phyloP scores from a whole-genome alignment of 2,797 vertebrate genomes.

The Lepilemur septentrionalis region DNA sequence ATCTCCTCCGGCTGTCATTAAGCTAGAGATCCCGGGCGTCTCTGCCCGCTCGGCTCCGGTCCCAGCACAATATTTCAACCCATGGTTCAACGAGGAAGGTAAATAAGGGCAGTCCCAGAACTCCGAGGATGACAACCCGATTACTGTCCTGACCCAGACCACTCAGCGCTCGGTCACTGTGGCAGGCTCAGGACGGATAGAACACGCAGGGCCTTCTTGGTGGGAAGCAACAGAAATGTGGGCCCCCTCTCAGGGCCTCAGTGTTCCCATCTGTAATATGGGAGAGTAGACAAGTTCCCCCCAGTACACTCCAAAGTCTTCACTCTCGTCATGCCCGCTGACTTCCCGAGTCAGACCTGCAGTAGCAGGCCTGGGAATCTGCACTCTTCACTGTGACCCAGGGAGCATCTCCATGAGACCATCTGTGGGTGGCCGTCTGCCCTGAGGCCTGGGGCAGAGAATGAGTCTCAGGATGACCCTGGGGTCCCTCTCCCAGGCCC shows the following conservation, averaged over 20 bases:
- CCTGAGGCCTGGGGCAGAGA: background rate
- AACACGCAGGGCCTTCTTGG: background rate
- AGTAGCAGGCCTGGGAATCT: rapidly evolving
- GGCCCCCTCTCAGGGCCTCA: background rate
- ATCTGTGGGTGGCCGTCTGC: rapidly evolving
- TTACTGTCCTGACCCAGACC: background rate
- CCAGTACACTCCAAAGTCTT: background rate
- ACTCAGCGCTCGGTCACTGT: background rate
- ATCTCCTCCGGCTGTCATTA: background rate
- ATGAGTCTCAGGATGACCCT: background rate
- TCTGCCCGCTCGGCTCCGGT: background rate
- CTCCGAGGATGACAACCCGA: background rate
- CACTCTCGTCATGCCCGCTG: background rate
- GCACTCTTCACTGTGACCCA: rapidly evolving
- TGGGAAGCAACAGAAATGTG: background rate
- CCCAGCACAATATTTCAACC: background rate
- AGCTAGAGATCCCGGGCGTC: background rate
- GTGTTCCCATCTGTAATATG: background rate
- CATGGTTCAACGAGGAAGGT: background rate
- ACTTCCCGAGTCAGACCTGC: background rate
- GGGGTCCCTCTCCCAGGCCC: background rate
- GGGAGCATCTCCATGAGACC: rapidly evolving
- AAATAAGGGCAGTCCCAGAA: rapidly evolving
- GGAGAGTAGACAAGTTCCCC: background rate
- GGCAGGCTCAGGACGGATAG: rapidly evolving